These are phyloP conservation scores for Coelinius sp. DNA, from an alignment of 2,888 invertebrate genomes.

Conservation along the genomic window DNA sequence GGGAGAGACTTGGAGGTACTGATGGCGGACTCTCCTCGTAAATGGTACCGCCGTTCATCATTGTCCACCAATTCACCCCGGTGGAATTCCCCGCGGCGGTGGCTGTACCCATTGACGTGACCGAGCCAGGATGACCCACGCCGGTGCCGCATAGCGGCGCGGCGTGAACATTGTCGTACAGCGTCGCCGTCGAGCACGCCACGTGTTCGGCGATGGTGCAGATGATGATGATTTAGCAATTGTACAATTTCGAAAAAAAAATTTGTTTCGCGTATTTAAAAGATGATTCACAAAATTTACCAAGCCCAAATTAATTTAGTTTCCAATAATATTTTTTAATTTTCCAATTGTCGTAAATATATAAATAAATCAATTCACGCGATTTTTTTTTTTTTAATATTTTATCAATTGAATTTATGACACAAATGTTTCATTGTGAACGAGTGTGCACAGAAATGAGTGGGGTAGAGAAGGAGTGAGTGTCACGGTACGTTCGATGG, in stretches of 20 bases:
- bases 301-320: neutral
- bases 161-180: constrained; percentile 86
- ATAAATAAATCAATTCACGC: neutral
- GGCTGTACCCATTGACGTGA: constrained; percentile 75
- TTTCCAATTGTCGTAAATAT: neutral
- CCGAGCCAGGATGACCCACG: constrained; percentile 70
- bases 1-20: constrained; percentile 68
- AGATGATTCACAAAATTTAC: neutral
- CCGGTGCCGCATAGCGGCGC: constrained; percentile 75
- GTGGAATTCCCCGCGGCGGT: constrained; percentile 87
- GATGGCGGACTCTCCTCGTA: constrained; percentile 81
- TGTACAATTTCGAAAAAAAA: constrained; percentile 57
- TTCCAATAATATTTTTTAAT: too few relatives aligned
- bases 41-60: constrained; percentile 80
- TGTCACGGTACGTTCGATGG: constrained; percentile 33
- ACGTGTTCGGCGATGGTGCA: constrained; percentile 81
- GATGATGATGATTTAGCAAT: constrained; percentile 72
- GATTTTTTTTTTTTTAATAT: neutral
- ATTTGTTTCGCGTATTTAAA: neutral
- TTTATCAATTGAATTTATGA: neutral
- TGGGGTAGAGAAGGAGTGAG: constrained; percentile 60
- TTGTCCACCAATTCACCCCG: constrained; percentile 89
- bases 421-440: constrained; percentile 28
- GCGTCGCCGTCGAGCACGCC: constrained; percentile 87
- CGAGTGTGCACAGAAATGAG: constrained; percentile 17